phyloP scores from a whole-genome alignment of 2,113 vertebrate species.

The Chloropsis hardwickii region DNA sequence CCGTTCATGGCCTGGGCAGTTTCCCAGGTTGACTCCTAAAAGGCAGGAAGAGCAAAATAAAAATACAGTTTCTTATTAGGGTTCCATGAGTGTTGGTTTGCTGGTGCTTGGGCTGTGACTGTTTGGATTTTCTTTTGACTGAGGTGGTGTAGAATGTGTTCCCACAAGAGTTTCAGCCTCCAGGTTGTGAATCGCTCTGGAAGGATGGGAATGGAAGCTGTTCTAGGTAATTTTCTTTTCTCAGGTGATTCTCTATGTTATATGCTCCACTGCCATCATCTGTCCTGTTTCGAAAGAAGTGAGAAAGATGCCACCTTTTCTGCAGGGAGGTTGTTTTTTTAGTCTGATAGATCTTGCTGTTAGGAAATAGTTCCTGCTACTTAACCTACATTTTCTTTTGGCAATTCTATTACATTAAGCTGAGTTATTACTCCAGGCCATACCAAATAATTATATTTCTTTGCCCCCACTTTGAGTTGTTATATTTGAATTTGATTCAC shows the following conservation, averaged over 20 bases:
- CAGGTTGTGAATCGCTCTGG: background rate
- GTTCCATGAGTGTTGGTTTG: accelerated
- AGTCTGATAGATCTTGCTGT: background rate
- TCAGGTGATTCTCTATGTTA: background rate
- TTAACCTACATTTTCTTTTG: slow-evolving; percentile 23
- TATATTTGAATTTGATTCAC: slow-evolving; percentile 40
- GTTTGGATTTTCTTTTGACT: background rate
- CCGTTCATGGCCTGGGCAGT: background rate
- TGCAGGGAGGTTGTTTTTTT: background rate
- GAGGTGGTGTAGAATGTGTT: background rate
- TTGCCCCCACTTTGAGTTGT: background rate
- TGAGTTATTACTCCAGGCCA: background rate
- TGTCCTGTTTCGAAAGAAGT: background rate
- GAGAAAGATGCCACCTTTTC: background rate
- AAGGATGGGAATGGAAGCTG: background rate
- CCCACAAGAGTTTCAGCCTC: background rate
- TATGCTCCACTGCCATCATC: background rate
- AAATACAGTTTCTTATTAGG: background rate
- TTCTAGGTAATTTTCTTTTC: background rate
- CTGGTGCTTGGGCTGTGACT: background rate
- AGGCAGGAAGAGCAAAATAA: background rate
- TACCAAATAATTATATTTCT: slow-evolving; percentile 28
- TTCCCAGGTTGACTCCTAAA: background rate
- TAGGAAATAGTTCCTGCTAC: slow-evolving; percentile 1
- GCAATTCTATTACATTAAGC: background rate